Conservation (phyloP, 2,113 vertebrate genomes). For the Myocastor coypus region DNA sequence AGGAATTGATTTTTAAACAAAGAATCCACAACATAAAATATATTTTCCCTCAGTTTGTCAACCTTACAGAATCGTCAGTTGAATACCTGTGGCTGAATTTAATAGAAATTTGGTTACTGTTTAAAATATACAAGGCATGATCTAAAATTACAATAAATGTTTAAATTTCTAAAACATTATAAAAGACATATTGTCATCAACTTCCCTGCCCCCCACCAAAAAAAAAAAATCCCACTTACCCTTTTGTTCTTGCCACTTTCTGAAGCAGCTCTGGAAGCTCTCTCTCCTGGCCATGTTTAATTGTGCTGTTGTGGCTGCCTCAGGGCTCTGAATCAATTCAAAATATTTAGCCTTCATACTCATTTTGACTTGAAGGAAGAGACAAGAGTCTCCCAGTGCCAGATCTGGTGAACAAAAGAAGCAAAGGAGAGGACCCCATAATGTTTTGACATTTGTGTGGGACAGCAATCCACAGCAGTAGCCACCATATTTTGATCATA, state of each 20-base stretch:
- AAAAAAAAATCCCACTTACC: background rate
- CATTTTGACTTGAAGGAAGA: background rate
- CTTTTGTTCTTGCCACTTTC: background rate
- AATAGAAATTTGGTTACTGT: background rate
- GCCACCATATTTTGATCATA: background rate
- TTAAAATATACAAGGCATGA: background rate
- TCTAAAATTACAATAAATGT: background rate
- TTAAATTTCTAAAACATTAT: background rate
- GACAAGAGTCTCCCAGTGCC: background rate
- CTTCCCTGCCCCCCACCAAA: background rate
- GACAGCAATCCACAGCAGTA: background rate
- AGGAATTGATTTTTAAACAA: background rate
- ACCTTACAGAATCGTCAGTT: background rate
- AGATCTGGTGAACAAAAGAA: background rate
- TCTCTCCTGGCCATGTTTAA: background rate
- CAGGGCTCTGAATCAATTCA: background rate
- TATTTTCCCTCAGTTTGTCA: background rate
- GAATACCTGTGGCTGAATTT: conserved; percentile 2
- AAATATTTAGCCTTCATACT: background rate
- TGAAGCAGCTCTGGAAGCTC: background rate
- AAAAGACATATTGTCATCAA: background rate
- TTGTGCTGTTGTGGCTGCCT: background rate
- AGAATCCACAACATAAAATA: background rate
- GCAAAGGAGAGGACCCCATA: background rate
- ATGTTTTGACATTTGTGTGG: background rate